Base-by-base conservation (phyloP, 1,140 invertebrate genomes). In the Batillaria attramentaria region DNA sequence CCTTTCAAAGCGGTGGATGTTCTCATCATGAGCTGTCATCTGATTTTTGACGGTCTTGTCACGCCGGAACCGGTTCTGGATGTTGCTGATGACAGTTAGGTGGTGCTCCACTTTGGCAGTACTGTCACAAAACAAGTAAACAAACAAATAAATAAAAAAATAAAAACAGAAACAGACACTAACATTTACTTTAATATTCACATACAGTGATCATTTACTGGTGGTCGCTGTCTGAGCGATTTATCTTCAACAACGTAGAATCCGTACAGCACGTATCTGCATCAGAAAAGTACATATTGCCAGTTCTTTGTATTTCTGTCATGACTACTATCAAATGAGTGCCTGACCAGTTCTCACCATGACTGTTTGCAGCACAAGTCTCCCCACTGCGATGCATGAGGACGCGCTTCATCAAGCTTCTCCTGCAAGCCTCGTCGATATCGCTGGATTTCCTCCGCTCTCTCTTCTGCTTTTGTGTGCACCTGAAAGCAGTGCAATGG, bases 1-100 rank as follows among this genome's bases (percentile, higher is more conserved):
- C 76, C 79, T 77, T 77, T 81, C 79, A 74, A 74, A 81, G 16
- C 57, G 39, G 35, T 81, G 79, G 28, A 81, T 72, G 42, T 81
- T 72, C 72, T 81, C 68, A 57, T 81, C 79, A 57, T 81, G 79
- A 41, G 68, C 10, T 13, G 79, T 73, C 79, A 81, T 81, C 70
- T 81, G 79, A 33, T 68, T 57, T 50, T 73, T 77, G 28, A 81
- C 79, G 42, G 57, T 81, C 31, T 78, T 78, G 46, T 81, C 79
- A 2, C 79, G 69, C 13, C 79, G 68, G 62, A 81, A 81, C 24
- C 79, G 68, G 28, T 37, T 77, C 70, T 77, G 75, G 41, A 78
- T 78, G 46, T 62, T 78, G 37, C 46, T 70, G 37, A 81, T 81
- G 37, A 74, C 75, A 18, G 75, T 31, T 16, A 72, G 39, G 65